Evolutionary conservation across 2,888 invertebrate genomes (phyloP).

Genomic region (Perdita meconis): DNA sequence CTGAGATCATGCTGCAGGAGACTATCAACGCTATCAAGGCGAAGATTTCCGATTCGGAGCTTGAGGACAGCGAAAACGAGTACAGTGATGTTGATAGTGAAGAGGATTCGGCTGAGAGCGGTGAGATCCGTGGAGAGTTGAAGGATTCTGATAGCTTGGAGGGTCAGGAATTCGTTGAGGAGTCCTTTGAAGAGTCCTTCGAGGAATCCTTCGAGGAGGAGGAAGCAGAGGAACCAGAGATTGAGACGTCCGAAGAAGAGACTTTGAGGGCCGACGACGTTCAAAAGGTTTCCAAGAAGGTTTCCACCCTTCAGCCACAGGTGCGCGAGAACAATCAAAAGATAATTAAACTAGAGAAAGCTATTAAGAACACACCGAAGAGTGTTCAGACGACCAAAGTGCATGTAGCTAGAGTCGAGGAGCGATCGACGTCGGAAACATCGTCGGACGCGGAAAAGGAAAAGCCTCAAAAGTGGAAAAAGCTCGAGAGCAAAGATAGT

Average conservation of each 20-base stretch:
- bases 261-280: conserved; percentile 32
- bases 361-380: not conserved
- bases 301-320: not conserved
- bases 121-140: conserved; percentile 33
- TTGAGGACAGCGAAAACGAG: conserved; percentile 65
- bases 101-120: conserved; percentile 52
- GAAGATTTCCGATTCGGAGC: conserved; percentile 80
- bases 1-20: conserved; percentile 78
- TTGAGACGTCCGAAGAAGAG: conserved; percentile 26
- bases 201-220: conserved; percentile 45
- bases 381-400: not conserved
- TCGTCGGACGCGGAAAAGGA: not conserved
- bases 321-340: not conserved
- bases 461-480: conserved; percentile 12
- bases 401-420: not conserved
- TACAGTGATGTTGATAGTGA: conserved; percentile 46
- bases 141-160: conserved; percentile 20
- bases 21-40: conserved; percentile 81
- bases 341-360: not conserved
- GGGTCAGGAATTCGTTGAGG: conserved; percentile 40
- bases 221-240: conserved; percentile 29
- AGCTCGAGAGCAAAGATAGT: not conserved
- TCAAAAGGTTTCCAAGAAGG: not conserved
- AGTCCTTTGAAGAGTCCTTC: too few species aligned
- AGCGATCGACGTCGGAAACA: not conserved